Evolutionary conservation across 2,113 vertebrate genomes (phyloP).

Genomic region (Casuarius casuarius): DNA sequence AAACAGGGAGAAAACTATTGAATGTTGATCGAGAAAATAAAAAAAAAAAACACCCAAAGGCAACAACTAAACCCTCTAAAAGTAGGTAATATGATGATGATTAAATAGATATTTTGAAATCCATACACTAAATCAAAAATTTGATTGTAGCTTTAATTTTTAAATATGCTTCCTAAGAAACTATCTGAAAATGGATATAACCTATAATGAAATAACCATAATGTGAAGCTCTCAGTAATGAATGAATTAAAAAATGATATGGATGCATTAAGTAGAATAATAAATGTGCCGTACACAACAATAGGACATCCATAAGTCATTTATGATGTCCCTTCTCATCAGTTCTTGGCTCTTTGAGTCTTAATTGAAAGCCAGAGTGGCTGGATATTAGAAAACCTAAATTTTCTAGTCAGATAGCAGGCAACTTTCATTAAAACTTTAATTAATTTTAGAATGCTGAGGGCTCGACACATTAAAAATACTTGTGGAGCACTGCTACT

Average conservation of each 20-base stretch:
- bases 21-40: neutral
- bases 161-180: slow-evolving; percentile 60
- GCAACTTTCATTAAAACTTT: slow-evolving; percentile 71
- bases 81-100: slow-evolving; percentile 5
- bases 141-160: slow-evolving; percentile 35
- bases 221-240: slow-evolving; percentile 57
- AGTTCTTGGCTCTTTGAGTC: slow-evolving; percentile 61
- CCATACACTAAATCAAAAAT: slow-evolving; percentile 30
- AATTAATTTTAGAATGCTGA: slow-evolving; percentile 73
- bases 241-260: slow-evolving; percentile 64
- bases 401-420: slow-evolving; percentile 74
- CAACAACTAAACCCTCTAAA: neutral
- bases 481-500: slow-evolving; percentile 24
- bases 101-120: slow-evolving; percentile 53
- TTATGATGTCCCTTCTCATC: slow-evolving; percentile 65
- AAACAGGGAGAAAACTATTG: neutral
- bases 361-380: slow-evolving; percentile 73
- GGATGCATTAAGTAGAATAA: slow-evolving; percentile 71
- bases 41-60: neutral
- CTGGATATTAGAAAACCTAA: slow-evolving; percentile 65
- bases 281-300: slow-evolving; percentile 66
- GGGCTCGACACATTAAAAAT: slow-evolving; percentile 48
- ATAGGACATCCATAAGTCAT: slow-evolving; percentile 70
- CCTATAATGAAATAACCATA: slow-evolving; percentile 61
- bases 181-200: slow-evolving; percentile 48